Base-by-base conservation (phyloP, 2,797 vertebrate species). In the Salmo trutta region DNA sequence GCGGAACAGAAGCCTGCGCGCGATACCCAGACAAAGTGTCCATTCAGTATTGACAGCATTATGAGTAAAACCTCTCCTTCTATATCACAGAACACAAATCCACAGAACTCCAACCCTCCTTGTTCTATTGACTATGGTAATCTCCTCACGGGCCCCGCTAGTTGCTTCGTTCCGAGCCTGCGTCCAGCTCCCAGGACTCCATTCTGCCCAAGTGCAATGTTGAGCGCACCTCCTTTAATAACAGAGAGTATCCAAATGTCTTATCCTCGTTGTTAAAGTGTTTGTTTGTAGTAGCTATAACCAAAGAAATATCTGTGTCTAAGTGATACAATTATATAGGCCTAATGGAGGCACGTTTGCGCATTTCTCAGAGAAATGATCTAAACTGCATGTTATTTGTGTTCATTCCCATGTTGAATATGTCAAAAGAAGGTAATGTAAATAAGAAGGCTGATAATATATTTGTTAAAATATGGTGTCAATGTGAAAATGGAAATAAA, bases 1-100 rank as follows among this genome's bases (percentile, higher is more conserved):
- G 62, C 24, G 16, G 83, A 80, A 47, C 84, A 74, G n/a, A 90
- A 85, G 6, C 79, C 85, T 5, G 77, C 79, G 33, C 52, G 24
- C 33, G 75, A 73, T 51, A 54, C 84, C 36, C 89, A 88, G 73
- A 77, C 77, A 3, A 94, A 92, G 73, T 92, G 92, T 86, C 94
- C 96, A 5, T 98, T 98, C 80, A 96, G 94, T 88, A 96, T 98
- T 24, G 96, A 97, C 65, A 96, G 94, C 72, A 95, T 98, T 79
- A 93, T 97, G 92, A 93, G 86, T 70, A 95, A 93, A 74, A 83
- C 91, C 1, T 76, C 87, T 70, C 29, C 54, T 47, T 3, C 27
- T 75, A 66, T 19, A 12, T 15, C 65, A 2, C 81, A 33, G 65
- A 56, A 56, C 75, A 53, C 10, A 27, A 67, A 59, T 36, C 70